Evolutionary conservation across 2,888 invertebrate genomes (phyloP).

Genomic region (Scaeva pyrastri): DNA sequence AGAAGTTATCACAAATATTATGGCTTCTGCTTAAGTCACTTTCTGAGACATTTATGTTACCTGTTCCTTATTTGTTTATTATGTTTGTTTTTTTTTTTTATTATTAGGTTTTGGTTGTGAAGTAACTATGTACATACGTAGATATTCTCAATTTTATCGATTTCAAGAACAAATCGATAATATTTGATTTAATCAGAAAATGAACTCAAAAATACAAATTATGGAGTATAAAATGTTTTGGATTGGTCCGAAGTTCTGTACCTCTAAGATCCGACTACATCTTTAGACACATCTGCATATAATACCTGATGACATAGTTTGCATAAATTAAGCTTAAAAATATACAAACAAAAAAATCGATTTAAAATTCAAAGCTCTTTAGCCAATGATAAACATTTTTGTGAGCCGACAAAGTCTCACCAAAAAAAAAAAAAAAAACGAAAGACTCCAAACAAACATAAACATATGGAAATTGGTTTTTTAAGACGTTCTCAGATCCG

Average conservation of each 20-base stretch:
- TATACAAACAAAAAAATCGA: constrained; percentile 45
- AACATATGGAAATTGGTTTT: constrained; percentile 59
- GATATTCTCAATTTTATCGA: neutral
- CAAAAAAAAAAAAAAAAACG: no score
- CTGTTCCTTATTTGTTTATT: constrained; percentile 24
- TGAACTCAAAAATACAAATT: neutral
- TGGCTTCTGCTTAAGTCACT: constrained; percentile 64
- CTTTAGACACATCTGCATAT: no score
- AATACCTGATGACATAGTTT: constrained; percentile 43
- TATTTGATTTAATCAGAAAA: constrained; percentile 2
- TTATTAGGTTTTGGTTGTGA: constrained; percentile 29
- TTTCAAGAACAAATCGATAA: constrained; percentile 55
- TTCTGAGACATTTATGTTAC: constrained; percentile 7
- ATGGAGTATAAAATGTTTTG: neutral
- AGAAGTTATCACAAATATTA: constrained; percentile 40
- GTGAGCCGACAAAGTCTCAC: constrained; percentile 67
- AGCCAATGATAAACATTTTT: constrained; percentile 61
- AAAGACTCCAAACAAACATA: constrained; percentile 28
- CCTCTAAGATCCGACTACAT: neutral
- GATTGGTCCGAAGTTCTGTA: neutral
- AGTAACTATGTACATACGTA: constrained; percentile 54
- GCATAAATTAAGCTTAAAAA: constrained; percentile 65
- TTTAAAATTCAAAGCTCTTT: constrained; percentile 68
- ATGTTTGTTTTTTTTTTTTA: constrained; percentile 11
- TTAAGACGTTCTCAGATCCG: constrained; percentile 59